Conservation (phyloP, 2,888 invertebrate genomes). For the Stenolophus ochropezus region DNA sequence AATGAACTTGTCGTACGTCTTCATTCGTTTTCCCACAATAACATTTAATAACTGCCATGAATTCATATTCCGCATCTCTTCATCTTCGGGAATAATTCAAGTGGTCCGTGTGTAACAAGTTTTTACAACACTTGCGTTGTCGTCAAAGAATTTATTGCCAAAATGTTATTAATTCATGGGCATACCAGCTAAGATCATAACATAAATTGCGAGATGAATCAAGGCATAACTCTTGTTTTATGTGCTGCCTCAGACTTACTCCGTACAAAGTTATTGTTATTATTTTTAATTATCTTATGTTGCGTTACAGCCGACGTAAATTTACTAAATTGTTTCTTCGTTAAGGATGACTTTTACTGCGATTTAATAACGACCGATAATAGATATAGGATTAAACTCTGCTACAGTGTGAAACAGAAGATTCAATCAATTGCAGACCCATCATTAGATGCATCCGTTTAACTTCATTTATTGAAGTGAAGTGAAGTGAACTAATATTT, state of each 20-base stretch:
- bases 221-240: conserved; percentile 36
- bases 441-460: too few species aligned
- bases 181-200: conserved; percentile 45
- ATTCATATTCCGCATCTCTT: background rate
- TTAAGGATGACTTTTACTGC: conserved; percentile 13
- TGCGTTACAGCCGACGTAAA: conserved; percentile 29
- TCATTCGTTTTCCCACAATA: conserved; percentile 17
- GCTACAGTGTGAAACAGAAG: background rate
- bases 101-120: conserved; percentile 39
- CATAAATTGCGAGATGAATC: conserved; percentile 47
- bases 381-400: conserved; percentile 1
- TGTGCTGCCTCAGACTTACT: conserved; percentile 8
- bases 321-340: conserved; percentile 39
- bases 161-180: conserved; percentile 55
- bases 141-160: conserved; percentile 51
- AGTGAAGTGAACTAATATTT: too few species aligned
- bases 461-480: too few species aligned
- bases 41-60: background rate
- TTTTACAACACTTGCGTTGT: conserved; percentile 51
- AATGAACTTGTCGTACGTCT: background rate
- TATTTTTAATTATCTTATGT: conserved; percentile 49
- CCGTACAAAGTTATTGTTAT: conserved; percentile 57
- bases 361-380: conserved; percentile 4
- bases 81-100: conserved; percentile 23
- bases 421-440: too few species aligned